Conservation (phyloP, 1,140 invertebrate species). For the Charaxes varanes region DNA sequence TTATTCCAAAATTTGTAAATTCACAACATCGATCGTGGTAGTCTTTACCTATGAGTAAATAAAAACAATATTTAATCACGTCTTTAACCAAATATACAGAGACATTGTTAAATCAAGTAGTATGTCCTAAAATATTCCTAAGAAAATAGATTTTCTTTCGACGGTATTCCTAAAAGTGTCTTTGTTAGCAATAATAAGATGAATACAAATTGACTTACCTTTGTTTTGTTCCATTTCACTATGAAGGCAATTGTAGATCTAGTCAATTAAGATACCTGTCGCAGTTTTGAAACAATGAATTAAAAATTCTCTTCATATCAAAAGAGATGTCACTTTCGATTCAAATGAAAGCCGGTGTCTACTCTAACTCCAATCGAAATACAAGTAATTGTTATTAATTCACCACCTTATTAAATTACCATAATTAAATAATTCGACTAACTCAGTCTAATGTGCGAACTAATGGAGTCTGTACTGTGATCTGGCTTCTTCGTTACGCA, state of each 20-base stretch:
- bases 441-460: conserved; percentile 68
- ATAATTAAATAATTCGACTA: conserved; percentile 72
- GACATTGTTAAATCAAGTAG: too few relatives aligned
- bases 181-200: conserved; percentile 2
- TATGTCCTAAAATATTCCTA: too few relatives aligned
- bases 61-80: too few relatives aligned
- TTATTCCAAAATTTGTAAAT: too few relatives aligned
- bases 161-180: too few relatives aligned
- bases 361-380: conserved; percentile 43
- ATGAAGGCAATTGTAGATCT: background rate
- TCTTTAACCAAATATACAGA: too few relatives aligned
- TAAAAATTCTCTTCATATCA: conserved; percentile 18
- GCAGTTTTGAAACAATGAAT: background rate
- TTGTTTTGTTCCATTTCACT: conserved; percentile 52
- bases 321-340: conserved; percentile 27
- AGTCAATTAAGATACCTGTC: background rate
- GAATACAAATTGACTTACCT: conserved; percentile 35
- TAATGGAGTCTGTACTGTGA: conserved; percentile 63
- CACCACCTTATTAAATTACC: conserved; percentile 68
- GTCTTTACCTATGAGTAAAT: too few relatives aligned
- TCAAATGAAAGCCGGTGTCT: conserved; percentile 35
- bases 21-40: too few relatives aligned
- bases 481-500: conserved; percentile 51
- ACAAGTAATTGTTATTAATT: conserved; percentile 68
- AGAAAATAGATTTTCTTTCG: too few relatives aligned